phyloP scores from a whole-genome alignment of 2,888 invertebrate genomes.

The Drosophila mimetica region DNA sequence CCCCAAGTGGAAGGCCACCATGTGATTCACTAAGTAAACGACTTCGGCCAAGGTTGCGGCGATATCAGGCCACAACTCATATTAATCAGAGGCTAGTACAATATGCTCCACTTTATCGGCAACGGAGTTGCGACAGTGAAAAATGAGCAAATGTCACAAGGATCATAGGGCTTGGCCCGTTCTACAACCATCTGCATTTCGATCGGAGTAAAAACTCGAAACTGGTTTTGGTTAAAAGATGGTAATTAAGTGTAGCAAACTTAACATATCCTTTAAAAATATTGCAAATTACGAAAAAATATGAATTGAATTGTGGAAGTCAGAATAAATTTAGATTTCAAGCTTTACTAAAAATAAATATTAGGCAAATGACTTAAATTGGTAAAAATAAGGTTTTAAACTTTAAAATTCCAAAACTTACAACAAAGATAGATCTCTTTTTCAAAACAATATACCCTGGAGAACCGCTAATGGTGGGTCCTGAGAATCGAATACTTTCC shows the following conservation, averaged over 20 bases:
- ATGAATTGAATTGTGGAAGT: too few species aligned
- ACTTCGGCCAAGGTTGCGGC: constrained; percentile 53
- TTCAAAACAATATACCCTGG: background rate
- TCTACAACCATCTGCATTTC: constrained; percentile 15
- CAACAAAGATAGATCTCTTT: background rate
- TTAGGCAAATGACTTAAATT: too few species aligned
- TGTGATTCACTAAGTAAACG: constrained; percentile 57
- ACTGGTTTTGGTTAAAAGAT: constrained; percentile 25
- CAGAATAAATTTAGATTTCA: too few species aligned
- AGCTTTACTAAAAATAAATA: too few species aligned
- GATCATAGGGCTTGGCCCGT: constrained; percentile 29
- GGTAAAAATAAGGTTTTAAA: too few species aligned
- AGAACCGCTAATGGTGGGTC: background rate
- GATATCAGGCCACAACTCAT: constrained; percentile 44
- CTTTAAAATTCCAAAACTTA: background rate
- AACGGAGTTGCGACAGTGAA: constrained; percentile 41
- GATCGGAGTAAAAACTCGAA: constrained; percentile 17
- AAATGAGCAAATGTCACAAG: constrained; percentile 49
- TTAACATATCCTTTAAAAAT: constrained; percentile 2
- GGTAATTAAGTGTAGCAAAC: background rate
- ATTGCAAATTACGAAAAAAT: too few species aligned
- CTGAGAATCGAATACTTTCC: constrained; percentile 32
- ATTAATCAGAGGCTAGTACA: constrained; percentile 45
- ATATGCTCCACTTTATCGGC: constrained; percentile 52
- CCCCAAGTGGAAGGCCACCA: constrained; percentile 26